Percentiles rank a stretch among this genome's conserved stretches.
phyloP scores from a whole-genome alignment of 2,113 vertebrate genomes.

The Phylloscopus trochilus region DNA sequence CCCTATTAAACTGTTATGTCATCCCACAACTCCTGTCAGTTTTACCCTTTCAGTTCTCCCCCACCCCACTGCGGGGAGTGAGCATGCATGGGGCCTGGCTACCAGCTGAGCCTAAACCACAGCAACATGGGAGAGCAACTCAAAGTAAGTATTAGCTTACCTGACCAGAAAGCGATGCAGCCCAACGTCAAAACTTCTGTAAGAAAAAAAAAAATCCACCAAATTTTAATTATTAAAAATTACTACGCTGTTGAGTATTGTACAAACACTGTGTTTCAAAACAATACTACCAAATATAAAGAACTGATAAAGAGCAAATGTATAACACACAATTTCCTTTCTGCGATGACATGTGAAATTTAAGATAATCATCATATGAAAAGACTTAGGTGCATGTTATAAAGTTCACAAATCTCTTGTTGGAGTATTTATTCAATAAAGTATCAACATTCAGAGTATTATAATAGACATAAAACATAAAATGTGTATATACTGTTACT shows the following conservation, averaged over 20 bases:
- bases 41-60: not conserved
- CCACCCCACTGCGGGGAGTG: rapidly evolving
- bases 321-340: not conserved
- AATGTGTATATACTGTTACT: not conserved
- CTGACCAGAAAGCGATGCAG: conserved; percentile 79
- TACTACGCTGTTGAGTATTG: not conserved
- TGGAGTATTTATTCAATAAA: not conserved
- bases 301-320: not conserved
- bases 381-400: not conserved
- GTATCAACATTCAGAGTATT: not conserved
- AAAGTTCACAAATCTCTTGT: not conserved
- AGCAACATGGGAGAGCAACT: not conserved
- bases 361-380: not conserved
- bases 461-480: not conserved
- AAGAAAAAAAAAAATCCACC: not conserved
- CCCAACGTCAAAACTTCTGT: conserved; percentile 79
- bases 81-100: not conserved
- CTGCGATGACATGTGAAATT: not conserved
- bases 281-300: not conserved
- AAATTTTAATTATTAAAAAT: not conserved
- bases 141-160: conserved; percentile 60
- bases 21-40: not conserved
- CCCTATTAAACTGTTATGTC: not conserved
- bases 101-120: not conserved
- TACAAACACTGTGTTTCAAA: not conserved